Percentiles rank a stretch among this genome's conserved stretches.
These are phyloP conservation scores for Manis pentadactyla DNA, from an alignment of 2,797 vertebrate genomes.

Conservation along the genomic window DNA sequence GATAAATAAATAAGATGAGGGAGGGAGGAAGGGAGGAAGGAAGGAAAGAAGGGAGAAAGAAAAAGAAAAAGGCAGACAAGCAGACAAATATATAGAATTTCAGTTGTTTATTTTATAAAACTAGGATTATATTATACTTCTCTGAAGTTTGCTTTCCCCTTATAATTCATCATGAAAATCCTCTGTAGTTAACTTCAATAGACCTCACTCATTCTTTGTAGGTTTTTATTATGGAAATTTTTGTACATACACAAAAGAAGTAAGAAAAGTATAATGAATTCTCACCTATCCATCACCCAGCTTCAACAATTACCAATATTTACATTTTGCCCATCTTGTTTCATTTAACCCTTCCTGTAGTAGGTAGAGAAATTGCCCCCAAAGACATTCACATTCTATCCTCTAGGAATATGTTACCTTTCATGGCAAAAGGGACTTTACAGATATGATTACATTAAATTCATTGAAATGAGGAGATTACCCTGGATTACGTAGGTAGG, in stretches of 20 bases:
- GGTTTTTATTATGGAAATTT: conserved; percentile 48
- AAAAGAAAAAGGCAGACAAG: background rate
- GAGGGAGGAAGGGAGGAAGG: background rate
- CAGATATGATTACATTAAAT: background rate
- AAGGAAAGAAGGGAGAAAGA: background rate
- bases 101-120: conserved; percentile 52
- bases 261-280: background rate
- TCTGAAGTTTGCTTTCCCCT: conserved; percentile 25
- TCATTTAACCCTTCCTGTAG: background rate
- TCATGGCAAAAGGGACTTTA: background rate
- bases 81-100: background rate
- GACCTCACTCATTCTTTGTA: conserved; percentile 17
- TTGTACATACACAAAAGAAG: background rate
- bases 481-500: background rate
- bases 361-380: background rate
- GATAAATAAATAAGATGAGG: background rate
- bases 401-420: background rate
- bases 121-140: background rate
- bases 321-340: background rate
- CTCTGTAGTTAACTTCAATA: conserved; percentile 10
- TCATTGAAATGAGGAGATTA: background rate
- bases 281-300: background rate
- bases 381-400: background rate
- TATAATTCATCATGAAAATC: conserved; percentile 27
- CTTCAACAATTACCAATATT: conserved; percentile 32